phyloP scores from a whole-genome alignment of 2,888 invertebrate genomes.

The Pterobdella sp. region DNA sequence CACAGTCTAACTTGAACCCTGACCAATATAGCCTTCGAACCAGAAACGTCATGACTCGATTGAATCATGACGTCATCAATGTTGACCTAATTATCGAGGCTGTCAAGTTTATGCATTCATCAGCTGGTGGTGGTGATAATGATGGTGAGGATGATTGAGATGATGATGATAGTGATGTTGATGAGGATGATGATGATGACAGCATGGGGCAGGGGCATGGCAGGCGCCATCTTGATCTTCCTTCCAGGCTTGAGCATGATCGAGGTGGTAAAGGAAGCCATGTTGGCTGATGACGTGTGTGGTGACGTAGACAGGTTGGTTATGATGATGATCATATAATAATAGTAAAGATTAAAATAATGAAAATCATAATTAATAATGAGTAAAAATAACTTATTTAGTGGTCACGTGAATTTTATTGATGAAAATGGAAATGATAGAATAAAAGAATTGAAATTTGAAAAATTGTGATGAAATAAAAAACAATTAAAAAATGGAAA shows the following conservation, averaged over 20 bases:
- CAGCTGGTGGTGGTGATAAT: not conserved
- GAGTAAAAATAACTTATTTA: too few relatives aligned
- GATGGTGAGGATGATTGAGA: not conserved
- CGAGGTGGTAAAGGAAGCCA: conserved; percentile 45
- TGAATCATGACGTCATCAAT: conserved; percentile 45
- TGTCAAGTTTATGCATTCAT: conserved; percentile 38
- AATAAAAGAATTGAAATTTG: not conserved
- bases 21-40: conserved; percentile 44
- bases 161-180: not conserved
- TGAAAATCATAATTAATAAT: too few relatives aligned
- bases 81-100: conserved; percentile 47
- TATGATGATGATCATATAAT: too few relatives aligned
- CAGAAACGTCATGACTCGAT: conserved; percentile 45
- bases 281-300: conserved; percentile 43
- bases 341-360: too few relatives aligned
- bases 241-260: conserved; percentile 48
- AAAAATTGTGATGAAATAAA: not conserved
- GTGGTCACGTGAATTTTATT: not conserved
- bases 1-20: conserved; percentile 44
- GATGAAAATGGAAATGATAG: not conserved
- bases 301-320: conserved; percentile 38
- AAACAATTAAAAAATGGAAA: not conserved
- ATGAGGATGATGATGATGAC: not conserved
- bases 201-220: conserved; percentile 29
- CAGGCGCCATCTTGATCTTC: conserved; percentile 48